phyloP scores from a whole-genome alignment of 2,888 invertebrate species.

The Aquatica leii region DNA sequence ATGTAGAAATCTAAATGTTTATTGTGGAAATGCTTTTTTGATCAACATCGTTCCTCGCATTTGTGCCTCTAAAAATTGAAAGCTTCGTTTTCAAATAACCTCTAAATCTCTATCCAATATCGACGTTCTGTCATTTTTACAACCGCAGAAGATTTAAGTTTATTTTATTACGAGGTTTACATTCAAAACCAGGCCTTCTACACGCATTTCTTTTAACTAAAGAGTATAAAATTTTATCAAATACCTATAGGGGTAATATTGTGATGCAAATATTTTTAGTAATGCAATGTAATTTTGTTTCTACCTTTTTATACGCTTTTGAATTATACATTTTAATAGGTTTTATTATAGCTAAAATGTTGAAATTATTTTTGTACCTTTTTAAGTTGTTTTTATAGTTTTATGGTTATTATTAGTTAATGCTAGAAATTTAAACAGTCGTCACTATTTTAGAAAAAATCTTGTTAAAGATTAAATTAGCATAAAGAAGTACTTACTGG shows the following conservation, averaged over 20 bases:
- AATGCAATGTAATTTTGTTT: too few relatives aligned
- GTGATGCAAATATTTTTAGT: too few relatives aligned
- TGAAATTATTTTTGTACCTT: too few relatives aligned
- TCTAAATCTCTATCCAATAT: constrained; percentile 11
- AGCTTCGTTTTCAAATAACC: constrained; percentile 12
- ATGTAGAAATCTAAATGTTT: constrained; percentile 8
- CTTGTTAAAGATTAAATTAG: too few relatives aligned
- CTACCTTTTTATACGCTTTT: too few relatives aligned
- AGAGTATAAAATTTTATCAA: constrained; percentile 1
- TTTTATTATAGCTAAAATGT: too few relatives aligned
- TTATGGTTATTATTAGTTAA: too few relatives aligned
- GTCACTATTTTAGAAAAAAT: too few relatives aligned
- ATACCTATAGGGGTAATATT: neutral
- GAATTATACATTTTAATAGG: too few relatives aligned
- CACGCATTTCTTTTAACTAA: constrained; percentile 10
- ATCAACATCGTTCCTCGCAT: constrained; percentile 10
- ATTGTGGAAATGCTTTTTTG: constrained; percentile 11
- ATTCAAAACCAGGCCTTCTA: constrained; percentile 11
- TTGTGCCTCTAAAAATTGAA: constrained; percentile 12
- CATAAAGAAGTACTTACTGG: too few relatives aligned
- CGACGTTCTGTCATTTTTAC: constrained; percentile 12
- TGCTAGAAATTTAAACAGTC: too few relatives aligned
- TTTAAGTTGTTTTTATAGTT: too few relatives aligned
- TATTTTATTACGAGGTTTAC: constrained; percentile 12
- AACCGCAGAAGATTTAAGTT: constrained; percentile 11